These are phyloP conservation scores for Myopa tessellatipennis DNA, from an alignment of 2,888 invertebrate species.

Conservation along the genomic window DNA sequence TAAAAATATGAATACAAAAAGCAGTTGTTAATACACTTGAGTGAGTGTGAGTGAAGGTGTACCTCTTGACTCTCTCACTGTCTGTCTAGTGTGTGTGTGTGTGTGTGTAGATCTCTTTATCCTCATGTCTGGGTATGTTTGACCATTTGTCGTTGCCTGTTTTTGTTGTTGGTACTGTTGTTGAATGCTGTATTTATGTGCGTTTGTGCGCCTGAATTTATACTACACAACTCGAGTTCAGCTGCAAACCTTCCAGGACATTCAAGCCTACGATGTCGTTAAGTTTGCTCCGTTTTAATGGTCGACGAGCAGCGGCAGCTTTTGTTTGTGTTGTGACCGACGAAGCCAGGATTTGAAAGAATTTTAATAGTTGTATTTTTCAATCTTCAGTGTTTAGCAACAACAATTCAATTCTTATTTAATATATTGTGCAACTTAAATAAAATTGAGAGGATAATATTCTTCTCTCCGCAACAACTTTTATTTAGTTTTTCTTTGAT, in stretches of 20 bases:
- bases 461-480: too few species aligned
- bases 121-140: background rate
- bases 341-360: too few species aligned
- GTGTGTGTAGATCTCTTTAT: background rate
- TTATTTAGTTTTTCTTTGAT: too few species aligned
- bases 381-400: too few species aligned
- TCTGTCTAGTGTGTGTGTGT: background rate
- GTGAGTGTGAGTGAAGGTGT: background rate
- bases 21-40: background rate
- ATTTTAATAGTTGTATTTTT: too few species aligned
- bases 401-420: too few species aligned
- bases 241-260: background rate
- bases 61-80: background rate
- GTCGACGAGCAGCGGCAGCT: too few species aligned
- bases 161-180: background rate
- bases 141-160: background rate
- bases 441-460: too few species aligned
- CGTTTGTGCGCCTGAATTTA: background rate
- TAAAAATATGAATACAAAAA: background rate
- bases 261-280: background rate
- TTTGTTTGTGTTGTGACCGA: too few species aligned
- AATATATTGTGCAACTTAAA: too few species aligned
- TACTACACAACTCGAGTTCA: too few species aligned
- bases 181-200: constrained; percentile 12
- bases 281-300: background rate